Evolutionary conservation across 2,888 invertebrate species (phyloP).

Genomic region (Tinea semifulvella): DNA sequence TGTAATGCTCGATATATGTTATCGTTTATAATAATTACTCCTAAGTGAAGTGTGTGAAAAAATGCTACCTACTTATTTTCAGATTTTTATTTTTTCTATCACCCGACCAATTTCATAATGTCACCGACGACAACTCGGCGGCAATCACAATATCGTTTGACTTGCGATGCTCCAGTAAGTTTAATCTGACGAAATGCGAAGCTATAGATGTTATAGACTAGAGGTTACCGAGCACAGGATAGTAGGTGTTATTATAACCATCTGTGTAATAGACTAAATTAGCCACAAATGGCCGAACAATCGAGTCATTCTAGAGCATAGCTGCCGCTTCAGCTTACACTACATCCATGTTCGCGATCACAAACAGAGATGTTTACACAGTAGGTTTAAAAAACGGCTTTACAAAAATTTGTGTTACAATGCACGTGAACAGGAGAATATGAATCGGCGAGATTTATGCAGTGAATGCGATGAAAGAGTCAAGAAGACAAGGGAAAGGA

Average conservation of each 20-base stretch:
- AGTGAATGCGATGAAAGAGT: conserved; percentile 16
- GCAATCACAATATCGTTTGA: conserved; percentile 2
- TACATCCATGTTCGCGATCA: background rate
- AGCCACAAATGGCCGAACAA: background rate
- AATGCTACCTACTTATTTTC: conserved; percentile 65
- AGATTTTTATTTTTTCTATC: conserved; percentile 65
- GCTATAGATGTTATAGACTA: conserved; percentile 54
- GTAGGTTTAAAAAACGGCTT: background rate
- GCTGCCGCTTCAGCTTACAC: conserved; percentile 3
- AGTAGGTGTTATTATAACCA: background rate
- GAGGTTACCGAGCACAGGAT: conserved; percentile 23
- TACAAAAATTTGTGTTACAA: background rate
- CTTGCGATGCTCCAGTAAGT: conserved; percentile 36
- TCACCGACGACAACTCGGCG: conserved; percentile 26
- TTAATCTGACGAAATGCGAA: conserved; percentile 37
- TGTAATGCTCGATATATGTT: conserved; percentile 47
- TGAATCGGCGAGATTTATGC: conserved; percentile 10
- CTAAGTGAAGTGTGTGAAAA: conserved; percentile 62
- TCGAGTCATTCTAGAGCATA: conserved; percentile 3
- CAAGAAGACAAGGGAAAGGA: conserved; percentile 21
- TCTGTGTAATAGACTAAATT: background rate
- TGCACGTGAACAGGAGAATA: background rate
- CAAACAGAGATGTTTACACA: too few species aligned
- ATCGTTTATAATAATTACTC: conserved; percentile 48
- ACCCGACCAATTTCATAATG: conserved; percentile 56